Evolutionary conservation across 2,113 vertebrate species (phyloP), one percentile per base, ranked within the genome.

Genomic region (Gracilinanus agilis): DNA sequence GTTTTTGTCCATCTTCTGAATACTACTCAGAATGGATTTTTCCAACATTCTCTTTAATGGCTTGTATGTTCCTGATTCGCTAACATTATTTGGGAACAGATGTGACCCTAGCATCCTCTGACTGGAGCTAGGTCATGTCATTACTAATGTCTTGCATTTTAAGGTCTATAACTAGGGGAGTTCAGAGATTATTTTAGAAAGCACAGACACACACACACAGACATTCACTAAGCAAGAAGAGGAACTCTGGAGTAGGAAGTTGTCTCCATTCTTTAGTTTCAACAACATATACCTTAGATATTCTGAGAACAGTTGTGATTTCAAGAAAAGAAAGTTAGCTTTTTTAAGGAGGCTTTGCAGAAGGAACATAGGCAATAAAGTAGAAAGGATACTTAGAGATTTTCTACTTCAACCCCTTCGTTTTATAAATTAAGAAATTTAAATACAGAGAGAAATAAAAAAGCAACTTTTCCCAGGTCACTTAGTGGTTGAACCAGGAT

Each of bases 361-460:
- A 75, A 75, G 34, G 16, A 34, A 6, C 56, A 67, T 9, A 5
- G 23, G 9, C 27, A 56, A 55, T 53, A 29, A 3, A 44, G 44
- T 34, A 75, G 34, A 75, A 75, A 75, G 49, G 2, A 54, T 0
- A 8, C 3, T 3, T 3, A n/a, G 0, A n/a, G 3, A 25, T 8
- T 23, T 1, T 7, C 0, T 11, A 0, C 29, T 9, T 44, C 0
- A 49, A 13, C 13, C 6, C 34, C 2, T 24, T 11, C 1, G 9
- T 23, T 11, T 34, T 21, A 1, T 0, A 29, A 27, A 0, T 6
- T 24, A 83, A 91, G 34, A 92, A 1, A 24, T 21, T 27, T 44
- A 91, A 90, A 54, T n/a, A 9, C 21, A 1, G 0, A 27, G 34
- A 16, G 53, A 56, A 53, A 49, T 49, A 49, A 89, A 93, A 55